phyloP scores from a whole-genome alignment of 2,888 invertebrate genomes.

The Petrophora chlorosata region DNA sequence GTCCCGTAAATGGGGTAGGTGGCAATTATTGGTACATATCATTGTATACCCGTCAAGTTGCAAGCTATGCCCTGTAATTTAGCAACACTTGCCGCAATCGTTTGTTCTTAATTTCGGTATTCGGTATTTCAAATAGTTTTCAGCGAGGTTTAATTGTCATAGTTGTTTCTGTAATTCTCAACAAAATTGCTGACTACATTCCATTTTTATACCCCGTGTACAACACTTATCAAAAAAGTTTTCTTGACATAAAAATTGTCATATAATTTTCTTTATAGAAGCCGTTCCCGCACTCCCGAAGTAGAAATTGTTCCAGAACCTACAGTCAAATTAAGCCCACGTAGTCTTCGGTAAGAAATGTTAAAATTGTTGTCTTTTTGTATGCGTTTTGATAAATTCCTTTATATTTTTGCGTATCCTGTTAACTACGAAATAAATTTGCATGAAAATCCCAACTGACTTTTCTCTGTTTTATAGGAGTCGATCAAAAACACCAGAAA shows the following conservation, averaged over 20 bases:
- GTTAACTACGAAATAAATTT: background rate
- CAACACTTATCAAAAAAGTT: background rate
- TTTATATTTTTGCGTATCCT: background rate
- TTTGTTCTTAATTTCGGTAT: too few relatives aligned
- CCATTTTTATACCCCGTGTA: too few relatives aligned
- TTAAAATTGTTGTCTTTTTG: background rate
- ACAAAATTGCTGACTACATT: too few relatives aligned
- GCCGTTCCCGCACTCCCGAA: conserved; percentile 20
- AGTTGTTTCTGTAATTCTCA: too few relatives aligned
- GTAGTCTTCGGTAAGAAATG: conserved; percentile 9
- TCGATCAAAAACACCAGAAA: conserved; percentile 69
- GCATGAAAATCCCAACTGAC: background rate
- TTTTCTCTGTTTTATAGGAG: conserved; percentile 4
- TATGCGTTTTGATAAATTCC: background rate
- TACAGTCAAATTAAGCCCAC: conserved; percentile 1
- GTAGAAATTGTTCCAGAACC: conserved; percentile 17
- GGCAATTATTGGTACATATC: too few relatives aligned
- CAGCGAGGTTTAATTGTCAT: too few relatives aligned
- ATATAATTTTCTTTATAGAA: conserved; percentile 1
- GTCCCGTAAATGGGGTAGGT: too few relatives aligned
- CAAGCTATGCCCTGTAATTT: too few relatives aligned
- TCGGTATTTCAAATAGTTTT: too few relatives aligned
- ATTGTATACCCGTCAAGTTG: too few relatives aligned
- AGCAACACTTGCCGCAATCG: too few relatives aligned
- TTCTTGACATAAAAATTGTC: background rate